phyloP scores from a whole-genome alignment of 1,140 invertebrate genomes.

The Venustaconcha ellipsiformis region DNA sequence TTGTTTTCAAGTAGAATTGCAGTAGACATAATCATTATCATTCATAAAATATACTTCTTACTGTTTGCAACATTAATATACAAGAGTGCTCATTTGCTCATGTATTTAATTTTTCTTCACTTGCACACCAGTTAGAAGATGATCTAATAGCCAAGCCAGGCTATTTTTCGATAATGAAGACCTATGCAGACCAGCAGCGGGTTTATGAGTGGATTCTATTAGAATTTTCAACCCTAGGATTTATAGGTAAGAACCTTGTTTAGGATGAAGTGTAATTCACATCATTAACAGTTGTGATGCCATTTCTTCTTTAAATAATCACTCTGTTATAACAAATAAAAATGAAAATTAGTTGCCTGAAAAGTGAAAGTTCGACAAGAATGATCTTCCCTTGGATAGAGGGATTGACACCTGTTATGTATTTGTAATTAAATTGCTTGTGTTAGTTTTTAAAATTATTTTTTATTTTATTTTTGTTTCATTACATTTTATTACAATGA shows the following conservation, averaged over 20 bases:
- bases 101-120: neutral
- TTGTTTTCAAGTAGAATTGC: neutral
- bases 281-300: neutral
- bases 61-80: neutral
- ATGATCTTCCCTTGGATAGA: no score
- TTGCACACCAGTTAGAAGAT: conserved; percentile 85
- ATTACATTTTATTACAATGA: no score
- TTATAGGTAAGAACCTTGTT: conserved; percentile 57
- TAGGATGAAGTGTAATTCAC: neutral
- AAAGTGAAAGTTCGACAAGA: no score
- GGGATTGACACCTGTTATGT: neutral
- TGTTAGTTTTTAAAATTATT: no score
- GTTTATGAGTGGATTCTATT: conserved; percentile 91
- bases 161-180: conserved; percentile 89
- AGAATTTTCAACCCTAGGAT: conserved; percentile 89
- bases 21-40: neutral
- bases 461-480: no score
- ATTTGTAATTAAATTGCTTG: no score
- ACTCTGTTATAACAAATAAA: no score
- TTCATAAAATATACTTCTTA: neutral
- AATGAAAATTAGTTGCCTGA: neutral
- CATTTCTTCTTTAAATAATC: no score
- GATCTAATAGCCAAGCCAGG: conserved; percentile 89
- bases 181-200: conserved; percentile 83
- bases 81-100: no score